Evolutionary conservation across 64 coral and sea anemone species (phyloP).

Genomic region (Pocillopora damicornis): DNA sequence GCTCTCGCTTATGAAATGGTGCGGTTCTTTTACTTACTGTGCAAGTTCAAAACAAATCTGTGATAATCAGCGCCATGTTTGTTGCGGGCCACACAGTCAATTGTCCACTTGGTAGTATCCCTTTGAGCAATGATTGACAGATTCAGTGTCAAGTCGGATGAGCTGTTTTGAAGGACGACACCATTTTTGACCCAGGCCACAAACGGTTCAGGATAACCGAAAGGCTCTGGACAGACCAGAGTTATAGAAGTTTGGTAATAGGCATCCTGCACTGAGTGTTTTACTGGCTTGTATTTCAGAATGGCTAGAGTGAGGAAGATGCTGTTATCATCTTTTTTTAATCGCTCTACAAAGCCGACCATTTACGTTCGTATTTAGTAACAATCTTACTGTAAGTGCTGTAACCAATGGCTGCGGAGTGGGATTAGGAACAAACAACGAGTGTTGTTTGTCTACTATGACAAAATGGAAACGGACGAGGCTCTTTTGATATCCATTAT

Average conservation of each 20-base stretch:
- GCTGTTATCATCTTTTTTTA: not conserved
- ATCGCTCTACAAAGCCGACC: not conserved
- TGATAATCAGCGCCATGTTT: not conserved
- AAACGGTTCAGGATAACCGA: slow-evolving; percentile 32
- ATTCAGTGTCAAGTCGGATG: not conserved
- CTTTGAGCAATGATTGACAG: not conserved
- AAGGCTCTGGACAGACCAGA: slow-evolving; percentile 22
- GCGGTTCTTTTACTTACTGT: too few relatives aligned
- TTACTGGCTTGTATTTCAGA: too few relatives aligned
- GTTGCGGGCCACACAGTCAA: slow-evolving; percentile 13
- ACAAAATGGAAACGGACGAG: too few relatives aligned
- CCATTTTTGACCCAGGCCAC: slow-evolving; percentile 48
- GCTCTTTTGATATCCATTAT: too few relatives aligned
- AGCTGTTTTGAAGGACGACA: slow-evolving; percentile 25
- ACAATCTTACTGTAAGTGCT: too few relatives aligned
- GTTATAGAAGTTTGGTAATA: not conserved
- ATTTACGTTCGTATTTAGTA: too few relatives aligned
- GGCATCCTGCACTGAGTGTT: too few relatives aligned
- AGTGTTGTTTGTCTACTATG: too few relatives aligned
- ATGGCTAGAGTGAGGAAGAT: not conserved
- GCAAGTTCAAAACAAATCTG: too few relatives aligned
- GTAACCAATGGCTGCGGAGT: too few relatives aligned
- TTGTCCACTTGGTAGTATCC: not conserved
- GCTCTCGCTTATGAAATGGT: too few relatives aligned
- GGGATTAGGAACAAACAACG: too few relatives aligned